Evolutionary conservation across 2,113 vertebrate genomes (phyloP), one percentile per base, ranked within the genome.

Genomic region (Notothenia rossii): DNA sequence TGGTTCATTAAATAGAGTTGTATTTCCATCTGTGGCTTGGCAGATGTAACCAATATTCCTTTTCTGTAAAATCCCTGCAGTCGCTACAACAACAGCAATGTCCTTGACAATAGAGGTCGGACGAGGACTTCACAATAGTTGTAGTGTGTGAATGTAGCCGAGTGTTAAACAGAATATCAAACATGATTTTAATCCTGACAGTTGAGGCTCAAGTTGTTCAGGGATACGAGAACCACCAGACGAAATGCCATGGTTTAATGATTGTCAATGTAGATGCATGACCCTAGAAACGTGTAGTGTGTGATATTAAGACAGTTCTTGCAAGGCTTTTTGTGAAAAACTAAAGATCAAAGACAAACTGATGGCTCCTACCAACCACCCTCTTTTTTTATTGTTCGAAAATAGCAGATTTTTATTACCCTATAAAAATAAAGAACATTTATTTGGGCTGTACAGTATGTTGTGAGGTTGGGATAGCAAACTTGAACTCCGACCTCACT

Each of bases 101-200:
- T 10, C 18, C 20, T 46, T 40, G n/a, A 33, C 36, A 54, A 51
- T 14, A 61, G 6, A 15, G 22, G 22, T 58, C 3, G 51, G 40
- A 64, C 45, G 8, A 40, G n/a, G 13, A 62, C 55, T 68, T 50
- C 20, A 60, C 12, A 22, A 29, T 43, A 45, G 50, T 10, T 45
- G 29, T 22, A 45, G 40, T 7, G 15, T 10, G 45, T 40, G 48
- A 61, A 10, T 48, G 29, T 11, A 43, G 10, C 46, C 48, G 49
- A 64, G 46, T 40, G 36, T 77, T 29, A 20, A 66, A 82, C 59
- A 58, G 50, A 82, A 48, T 53, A 18, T 62, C 58, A 48, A 48
- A 48, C 17, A 22, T 60, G 17, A 72, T 72, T 56, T 55, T 49
- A 48, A 63, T 63, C 18, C 58, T 72, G 18, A 71, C 55, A 18